Conservation (phyloP, 2,888 invertebrate species). For the Plutella xylostella region DNA sequence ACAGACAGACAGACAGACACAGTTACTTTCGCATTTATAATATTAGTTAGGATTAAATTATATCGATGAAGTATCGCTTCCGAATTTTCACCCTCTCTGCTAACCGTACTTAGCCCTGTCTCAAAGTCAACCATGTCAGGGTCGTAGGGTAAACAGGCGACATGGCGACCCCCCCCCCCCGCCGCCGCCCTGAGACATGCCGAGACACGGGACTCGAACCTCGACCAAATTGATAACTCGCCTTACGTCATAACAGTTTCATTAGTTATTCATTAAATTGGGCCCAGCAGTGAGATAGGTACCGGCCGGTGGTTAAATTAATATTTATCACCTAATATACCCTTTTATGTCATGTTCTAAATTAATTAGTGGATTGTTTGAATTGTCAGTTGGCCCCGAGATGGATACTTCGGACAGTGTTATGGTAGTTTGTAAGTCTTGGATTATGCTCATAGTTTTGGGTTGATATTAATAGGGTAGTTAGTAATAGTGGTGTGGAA, state of each 20-base stretch:
- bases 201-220: background rate
- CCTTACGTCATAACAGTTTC: slow-evolving; percentile 37
- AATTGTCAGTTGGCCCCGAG: slow-evolving; percentile 16
- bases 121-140: slow-evolving; percentile 45
- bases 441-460: background rate
- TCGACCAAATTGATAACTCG: slow-evolving; percentile 52
- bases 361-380: slow-evolving; percentile 47
- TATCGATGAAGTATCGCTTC: too few relatives aligned
- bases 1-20: too few relatives aligned
- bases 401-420: too few relatives aligned
- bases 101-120: too few relatives aligned
- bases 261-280: slow-evolving; percentile 61
- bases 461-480: too few relatives aligned
- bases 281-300: slow-evolving; percentile 47
- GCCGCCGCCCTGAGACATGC: too few relatives aligned
- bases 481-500: too few relatives aligned
- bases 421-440: too few relatives aligned
- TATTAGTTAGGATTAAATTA: too few relatives aligned
- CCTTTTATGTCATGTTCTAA: slow-evolving; percentile 41
- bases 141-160: slow-evolving; percentile 22
- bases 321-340: slow-evolving; percentile 35
- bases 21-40: too few relatives aligned
- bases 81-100: too few relatives aligned
- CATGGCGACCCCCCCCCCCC: background rate
- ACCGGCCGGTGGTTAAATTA: slow-evolving; percentile 50